phyloP scores from a whole-genome alignment of 2,113 vertebrate species.

The Trichechus manatus region DNA sequence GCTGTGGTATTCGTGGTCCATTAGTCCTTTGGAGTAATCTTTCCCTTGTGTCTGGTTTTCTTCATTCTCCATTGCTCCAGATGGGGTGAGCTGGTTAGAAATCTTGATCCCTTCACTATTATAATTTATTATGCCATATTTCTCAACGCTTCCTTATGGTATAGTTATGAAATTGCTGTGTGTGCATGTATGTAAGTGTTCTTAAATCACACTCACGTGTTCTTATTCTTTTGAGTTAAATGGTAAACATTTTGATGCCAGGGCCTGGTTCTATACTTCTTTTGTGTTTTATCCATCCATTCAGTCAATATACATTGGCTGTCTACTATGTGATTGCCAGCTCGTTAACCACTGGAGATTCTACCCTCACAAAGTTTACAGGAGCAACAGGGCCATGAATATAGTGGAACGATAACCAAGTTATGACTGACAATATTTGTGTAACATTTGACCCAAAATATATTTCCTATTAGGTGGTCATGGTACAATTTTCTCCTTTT shows the following conservation, averaged over 20 bases:
- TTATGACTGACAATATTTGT: not conserved
- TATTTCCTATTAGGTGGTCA: not conserved
- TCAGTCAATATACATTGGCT: not conserved
- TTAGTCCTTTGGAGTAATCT: no score
- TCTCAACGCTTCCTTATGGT: not conserved
- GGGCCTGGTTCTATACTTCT: not conserved
- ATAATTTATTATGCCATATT: not conserved
- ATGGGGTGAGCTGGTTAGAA: not conserved
- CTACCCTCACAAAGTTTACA: not conserved
- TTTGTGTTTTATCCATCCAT: not conserved
- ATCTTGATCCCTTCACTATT: not conserved
- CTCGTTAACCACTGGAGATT: not conserved
- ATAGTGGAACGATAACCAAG: not conserved
- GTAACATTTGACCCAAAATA: not conserved
- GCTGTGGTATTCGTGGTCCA: no score
- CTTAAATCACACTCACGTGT: not conserved
- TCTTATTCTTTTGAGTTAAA: conserved; percentile 16
- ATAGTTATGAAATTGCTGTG: not conserved
- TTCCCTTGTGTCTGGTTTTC: no score
- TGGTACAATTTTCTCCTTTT: not conserved
- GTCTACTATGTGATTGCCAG: not conserved
- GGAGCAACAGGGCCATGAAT: not conserved
- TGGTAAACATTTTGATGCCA: not conserved
- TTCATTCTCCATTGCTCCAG: no score
- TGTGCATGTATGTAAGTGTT: not conserved